Evolutionary conservation across 2,888 invertebrate genomes (phyloP).

Genomic region (Drosophila tanythrix): DNA sequence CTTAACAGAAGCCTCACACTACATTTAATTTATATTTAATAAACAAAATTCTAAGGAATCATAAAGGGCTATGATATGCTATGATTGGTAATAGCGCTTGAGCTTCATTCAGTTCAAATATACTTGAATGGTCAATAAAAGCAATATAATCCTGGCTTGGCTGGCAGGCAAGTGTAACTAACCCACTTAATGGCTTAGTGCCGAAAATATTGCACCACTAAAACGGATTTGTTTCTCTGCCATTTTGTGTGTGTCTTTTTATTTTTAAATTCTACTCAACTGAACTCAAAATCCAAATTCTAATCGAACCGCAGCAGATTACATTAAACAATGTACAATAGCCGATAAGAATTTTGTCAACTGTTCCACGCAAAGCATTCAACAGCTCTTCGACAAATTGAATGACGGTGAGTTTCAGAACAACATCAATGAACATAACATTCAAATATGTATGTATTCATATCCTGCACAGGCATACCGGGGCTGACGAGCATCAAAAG

Average conservation of each 20-base stretch:
- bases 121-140: too few species aligned
- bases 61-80: too few species aligned
- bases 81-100: too few species aligned
- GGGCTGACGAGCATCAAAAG: conserved; percentile 86
- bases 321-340: conserved; percentile 88
- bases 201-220: conserved; percentile 65
- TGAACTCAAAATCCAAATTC: conserved; percentile 60
- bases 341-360: conserved; percentile 88
- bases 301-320: conserved; percentile 87
- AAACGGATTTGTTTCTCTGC: conserved; percentile 67
- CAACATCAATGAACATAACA: neutral
- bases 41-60: too few species aligned
- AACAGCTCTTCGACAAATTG: conserved; percentile 88
- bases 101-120: too few species aligned
- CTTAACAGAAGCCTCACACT: too few species aligned
- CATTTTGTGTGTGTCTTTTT: conserved; percentile 51
- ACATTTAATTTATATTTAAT: too few species aligned
- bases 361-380: conserved; percentile 89
- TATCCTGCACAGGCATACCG: conserved; percentile 77
- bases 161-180: conserved; percentile 59
- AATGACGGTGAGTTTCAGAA: conserved; percentile 86
- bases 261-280: conserved; percentile 46
- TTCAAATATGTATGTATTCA: neutral
- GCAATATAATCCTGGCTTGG: too few species aligned
- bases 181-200: conserved; percentile 51